phyloP scores from a whole-genome alignment of 53 echinoderm and acorn worm genomes.

The Paracentrotus lividus region DNA sequence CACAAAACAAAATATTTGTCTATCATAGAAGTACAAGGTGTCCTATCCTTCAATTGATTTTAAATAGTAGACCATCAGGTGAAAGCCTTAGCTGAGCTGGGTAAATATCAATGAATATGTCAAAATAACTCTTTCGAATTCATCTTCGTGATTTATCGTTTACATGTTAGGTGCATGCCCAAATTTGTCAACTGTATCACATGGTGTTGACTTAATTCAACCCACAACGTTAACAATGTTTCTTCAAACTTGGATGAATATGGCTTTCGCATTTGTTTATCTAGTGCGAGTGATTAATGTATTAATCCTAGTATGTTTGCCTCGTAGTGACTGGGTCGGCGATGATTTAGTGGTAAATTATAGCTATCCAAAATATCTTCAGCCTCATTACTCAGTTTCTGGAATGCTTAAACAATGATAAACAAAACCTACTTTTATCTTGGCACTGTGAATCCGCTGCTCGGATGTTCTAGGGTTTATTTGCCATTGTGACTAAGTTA shows the following conservation, averaged over 20 bases:
- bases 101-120: too few species aligned
- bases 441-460: too few species aligned
- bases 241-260: neutral
- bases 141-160: neutral
- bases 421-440: too few species aligned
- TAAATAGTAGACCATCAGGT: too few species aligned
- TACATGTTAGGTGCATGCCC: neutral
- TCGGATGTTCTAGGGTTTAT: too few species aligned
- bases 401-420: neutral
- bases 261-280: neutral
- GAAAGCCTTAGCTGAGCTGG: too few species aligned
- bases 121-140: too few species aligned
- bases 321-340: neutral
- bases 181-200: neutral
- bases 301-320: neutral
- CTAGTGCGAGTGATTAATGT: neutral
- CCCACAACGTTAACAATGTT: neutral
- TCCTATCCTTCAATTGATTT: too few species aligned
- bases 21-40: too few species aligned
- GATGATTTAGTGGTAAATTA: conserved; percentile 23
- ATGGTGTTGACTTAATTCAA: neutral
- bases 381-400: neutral
- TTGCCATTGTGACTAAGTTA: too few species aligned
- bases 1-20: too few species aligned
- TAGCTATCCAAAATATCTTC: neutral